Base-by-base conservation (phyloP, 1,140 invertebrate species). In the Neoseiulus cucumeris region DNA sequence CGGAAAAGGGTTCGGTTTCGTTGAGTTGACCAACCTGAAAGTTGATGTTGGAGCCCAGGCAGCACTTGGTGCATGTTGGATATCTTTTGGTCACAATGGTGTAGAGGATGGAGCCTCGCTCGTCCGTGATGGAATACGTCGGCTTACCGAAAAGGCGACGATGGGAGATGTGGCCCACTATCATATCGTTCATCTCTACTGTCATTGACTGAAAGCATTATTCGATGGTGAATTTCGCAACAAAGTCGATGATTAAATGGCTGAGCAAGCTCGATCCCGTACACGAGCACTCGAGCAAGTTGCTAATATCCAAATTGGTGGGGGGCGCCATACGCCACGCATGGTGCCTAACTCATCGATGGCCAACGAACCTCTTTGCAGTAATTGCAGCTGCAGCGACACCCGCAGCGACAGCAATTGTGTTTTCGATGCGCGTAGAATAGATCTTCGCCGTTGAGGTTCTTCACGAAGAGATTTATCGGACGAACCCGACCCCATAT, bases 351-450 rank as follows among this genome's bases (percentile, higher is more conserved):
- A 6, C 33, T 9, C 4, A 9, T 9, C 33, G 4, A 9, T 4
- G 9, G 9, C 4, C 4, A 39, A 39, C 33, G 9, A 39, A 59
- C 51, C 51, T 59, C 51, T 17, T 25, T 25, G 22, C 51, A 59
- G 22, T 33, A 59, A 14, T 59, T 25, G 22, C 51, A 59, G 22
- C 22, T 25, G 22, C 51, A 59, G 22, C 22, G 22, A 9, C 51
- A 59, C 22, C 51, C 51, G 33, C 51, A 59, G 22, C 51, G 51
- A 20, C 51, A 59, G 51, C 22, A 59, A 20, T 59, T 59, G 14
- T 59, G 51, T 20, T 25, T 25, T 9, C 51, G 51, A 25, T 59
- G 33, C 14, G 51, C 51, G 33, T 29, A 59, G 25, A 59, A 33
- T 18, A 59, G 25, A 25, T 25, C 14, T 25, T 59, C 51, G 22